A percentile compares a stretch with the other conserved stretches of the same genome.
Conservation (phyloP, 2,113 vertebrate genomes). For the Brachionichthys hirsutus region DNA sequence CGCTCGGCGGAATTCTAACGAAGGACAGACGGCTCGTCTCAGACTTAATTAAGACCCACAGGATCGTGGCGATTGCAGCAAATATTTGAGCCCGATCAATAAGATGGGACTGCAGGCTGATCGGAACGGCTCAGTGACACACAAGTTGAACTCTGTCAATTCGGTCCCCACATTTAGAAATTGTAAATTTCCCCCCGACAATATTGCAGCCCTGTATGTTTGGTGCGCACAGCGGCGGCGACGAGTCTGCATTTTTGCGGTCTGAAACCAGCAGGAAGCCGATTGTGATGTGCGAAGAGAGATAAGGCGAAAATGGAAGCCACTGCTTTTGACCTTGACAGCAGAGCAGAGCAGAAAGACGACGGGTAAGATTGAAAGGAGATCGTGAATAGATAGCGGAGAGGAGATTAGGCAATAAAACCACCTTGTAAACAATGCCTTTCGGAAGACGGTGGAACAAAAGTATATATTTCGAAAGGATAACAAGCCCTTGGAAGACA, state of each 20-base stretch:
- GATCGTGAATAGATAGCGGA: conserved; percentile 36
- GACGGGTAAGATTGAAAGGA: conserved; percentile 24
- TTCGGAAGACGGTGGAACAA: not conserved
- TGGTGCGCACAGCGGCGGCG: conserved; percentile 40
- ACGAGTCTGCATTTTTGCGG: conserved; percentile 68
- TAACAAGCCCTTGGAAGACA: not conserved
- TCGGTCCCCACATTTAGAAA: conserved; percentile 33
- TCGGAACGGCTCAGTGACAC: conserved; percentile 15
- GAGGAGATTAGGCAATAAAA: conserved; percentile 34
- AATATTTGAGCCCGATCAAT: conserved; percentile 7
- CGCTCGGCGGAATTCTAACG: conserved; percentile 33
- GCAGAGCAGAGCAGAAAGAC: conserved; percentile 26
- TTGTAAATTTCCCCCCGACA: conserved; percentile 50
- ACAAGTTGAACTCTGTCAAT: conserved; percentile 5
- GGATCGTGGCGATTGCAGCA: conserved; percentile 25
- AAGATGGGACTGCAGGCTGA: conserved; percentile 16
- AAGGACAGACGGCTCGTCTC: conserved; percentile 24
- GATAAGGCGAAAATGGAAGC: conserved; percentile 3
- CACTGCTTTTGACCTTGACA: conserved; percentile 58
- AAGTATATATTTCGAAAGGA: not conserved
- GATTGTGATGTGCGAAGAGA: conserved; percentile 23
- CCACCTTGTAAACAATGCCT: conserved; percentile 32
- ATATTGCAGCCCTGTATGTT: conserved; percentile 30
- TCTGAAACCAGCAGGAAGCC: conserved; percentile 47
- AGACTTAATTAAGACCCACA: conserved; percentile 42